Percentiles rank a stretch among this genome's conserved stretches.
These are phyloP conservation scores for Ditula angustiorana DNA, from an alignment of 2,888 invertebrate species.

Conservation along the genomic window DNA sequence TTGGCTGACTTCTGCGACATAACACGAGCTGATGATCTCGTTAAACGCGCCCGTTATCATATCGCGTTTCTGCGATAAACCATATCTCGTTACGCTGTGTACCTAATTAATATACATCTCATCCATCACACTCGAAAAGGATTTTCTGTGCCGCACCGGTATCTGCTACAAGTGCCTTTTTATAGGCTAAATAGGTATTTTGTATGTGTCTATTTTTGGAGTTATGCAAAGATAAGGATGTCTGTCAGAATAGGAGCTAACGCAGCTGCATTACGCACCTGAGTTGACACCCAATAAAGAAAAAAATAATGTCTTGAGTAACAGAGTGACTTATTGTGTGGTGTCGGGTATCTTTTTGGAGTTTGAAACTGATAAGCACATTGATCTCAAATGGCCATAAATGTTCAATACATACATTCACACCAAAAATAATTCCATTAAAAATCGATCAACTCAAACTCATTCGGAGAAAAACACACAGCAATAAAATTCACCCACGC, in stretches of 20 bases:
- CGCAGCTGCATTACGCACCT: too few relatives aligned
- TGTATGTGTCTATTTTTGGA: background rate
- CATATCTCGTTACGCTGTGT: conserved; percentile 19
- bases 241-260: too few relatives aligned
- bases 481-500: background rate
- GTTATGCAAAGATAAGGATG: too few relatives aligned
- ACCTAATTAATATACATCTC: conserved; percentile 24
- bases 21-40: conserved; percentile 18
- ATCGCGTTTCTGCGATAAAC: conserved; percentile 29
- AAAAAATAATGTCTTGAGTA: too few relatives aligned
- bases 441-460: background rate
- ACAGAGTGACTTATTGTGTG: background rate
- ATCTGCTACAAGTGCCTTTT: too few relatives aligned
- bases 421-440: background rate
- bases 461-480: background rate
- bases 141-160: background rate
- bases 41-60: conserved; percentile 17
- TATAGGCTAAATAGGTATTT: too few relatives aligned
- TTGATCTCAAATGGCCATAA: background rate
- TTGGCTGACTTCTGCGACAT: background rate
- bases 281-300: too few relatives aligned
- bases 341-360: background rate
- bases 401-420: background rate
- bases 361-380: background rate
- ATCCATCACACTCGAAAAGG: conserved; percentile 16